Conservation (phyloP, 2,888 invertebrate species). For the Diaprepes abbreviatus region DNA sequence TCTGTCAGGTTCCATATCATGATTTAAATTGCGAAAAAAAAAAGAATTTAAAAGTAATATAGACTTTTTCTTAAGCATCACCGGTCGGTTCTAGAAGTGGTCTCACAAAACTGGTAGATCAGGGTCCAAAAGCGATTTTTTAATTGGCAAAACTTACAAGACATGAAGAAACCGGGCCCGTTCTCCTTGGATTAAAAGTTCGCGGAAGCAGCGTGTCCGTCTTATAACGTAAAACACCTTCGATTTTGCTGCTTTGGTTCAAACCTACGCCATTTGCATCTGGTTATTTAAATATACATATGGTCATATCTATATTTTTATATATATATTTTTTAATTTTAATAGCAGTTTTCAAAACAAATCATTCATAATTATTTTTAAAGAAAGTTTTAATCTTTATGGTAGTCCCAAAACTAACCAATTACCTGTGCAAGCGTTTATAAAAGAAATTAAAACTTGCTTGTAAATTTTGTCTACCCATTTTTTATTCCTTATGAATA, state of each 20-base stretch:
- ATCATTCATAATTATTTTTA: too few relatives aligned
- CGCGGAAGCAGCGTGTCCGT: constrained; percentile 50
- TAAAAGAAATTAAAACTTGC: too few relatives aligned
- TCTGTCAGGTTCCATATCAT: background rate
- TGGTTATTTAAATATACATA: background rate
- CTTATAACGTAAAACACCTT: constrained; percentile 34
- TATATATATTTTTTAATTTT: too few relatives aligned
- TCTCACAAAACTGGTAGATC: constrained; percentile 46
- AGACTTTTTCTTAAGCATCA: background rate
- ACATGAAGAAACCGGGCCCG: constrained; percentile 46
- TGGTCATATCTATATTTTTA: background rate
- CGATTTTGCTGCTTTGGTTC: constrained; percentile 27
- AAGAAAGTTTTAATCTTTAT: too few relatives aligned
- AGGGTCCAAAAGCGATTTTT: constrained; percentile 47
- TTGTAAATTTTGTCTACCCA: too few relatives aligned
- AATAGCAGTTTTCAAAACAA: too few relatives aligned
- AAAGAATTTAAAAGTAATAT: constrained; percentile 9
- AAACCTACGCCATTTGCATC: constrained; percentile 20
- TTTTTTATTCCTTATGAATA: too few relatives aligned
- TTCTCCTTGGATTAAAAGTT: constrained; percentile 54
- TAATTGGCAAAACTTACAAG: constrained; percentile 44
- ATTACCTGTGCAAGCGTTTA: too few relatives aligned
- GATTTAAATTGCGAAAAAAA: constrained; percentile 4
- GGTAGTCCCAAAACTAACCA: too few relatives aligned
- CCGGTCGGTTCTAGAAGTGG: constrained; percentile 32